Evolutionary conservation across 2,113 vertebrate genomes (phyloP), one percentile per base, ranked within the genome.

Genomic region (Leiothrix lutea): DNA sequence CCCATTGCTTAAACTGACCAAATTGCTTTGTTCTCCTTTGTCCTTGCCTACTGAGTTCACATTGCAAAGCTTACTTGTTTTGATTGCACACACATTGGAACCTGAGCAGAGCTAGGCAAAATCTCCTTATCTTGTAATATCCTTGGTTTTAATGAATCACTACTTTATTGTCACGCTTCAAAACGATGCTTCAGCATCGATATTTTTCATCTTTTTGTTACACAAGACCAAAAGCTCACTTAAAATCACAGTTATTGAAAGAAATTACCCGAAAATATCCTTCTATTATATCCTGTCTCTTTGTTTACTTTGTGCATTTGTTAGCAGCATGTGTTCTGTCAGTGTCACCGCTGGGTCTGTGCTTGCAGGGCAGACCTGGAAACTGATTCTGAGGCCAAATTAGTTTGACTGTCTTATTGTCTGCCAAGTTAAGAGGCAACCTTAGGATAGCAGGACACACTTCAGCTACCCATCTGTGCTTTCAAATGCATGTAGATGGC

Each of bases 281-380:
- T 88, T 91, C 73, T 57, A 56, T 57, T 75, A 61, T 70, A 79
- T 40, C 23, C 71, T 54, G 18, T 73, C 71, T 82, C 84, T 91
- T 80, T 77, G 66, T 86, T 91, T 80, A 88, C 58, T 80, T 72
- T 31, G 48, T 69, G 74, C 73, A 77, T 95, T 95, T 91, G 86
- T 84, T 88, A 89, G 57, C 70, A 82, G 79, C 48, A 23, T 80
- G 67, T 62, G 51, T 88, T 61, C 80, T 86, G 50, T 67, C 53
- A 66, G 74, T 57, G 62, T 57, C 67, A 73, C 58, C 0, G 2
- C 53, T 80, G 79, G 36, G 42, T 65, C 66, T 82, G 53, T 53
- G 62, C 36, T 90, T 90, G 48, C 81, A 85, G 66, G 70, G 40
- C 78, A 95, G 77, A 90, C 45, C 45, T 77, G 85, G 45, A 85